These are phyloP conservation scores for Colostygia pectinataria DNA, from an alignment of 2,888 invertebrate species.

Conservation along the genomic window DNA sequence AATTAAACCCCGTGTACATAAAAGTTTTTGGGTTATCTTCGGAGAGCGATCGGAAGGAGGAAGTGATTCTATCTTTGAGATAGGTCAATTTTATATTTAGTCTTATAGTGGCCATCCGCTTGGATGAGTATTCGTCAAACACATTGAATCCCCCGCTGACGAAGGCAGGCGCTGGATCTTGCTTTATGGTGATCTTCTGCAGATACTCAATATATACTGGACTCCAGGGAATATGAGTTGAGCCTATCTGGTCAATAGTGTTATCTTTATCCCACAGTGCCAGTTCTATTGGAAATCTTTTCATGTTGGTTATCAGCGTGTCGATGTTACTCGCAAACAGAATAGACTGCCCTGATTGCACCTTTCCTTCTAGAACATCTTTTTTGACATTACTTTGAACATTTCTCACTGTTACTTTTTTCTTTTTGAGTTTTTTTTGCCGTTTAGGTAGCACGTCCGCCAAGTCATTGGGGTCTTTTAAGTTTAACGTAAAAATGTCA, in stretches of 20 bases:
- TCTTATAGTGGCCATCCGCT: conserved; percentile 56
- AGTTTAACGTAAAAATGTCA: conserved; percentile 56
- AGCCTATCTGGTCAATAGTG: conserved; percentile 49
- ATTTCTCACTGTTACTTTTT: conserved; percentile 36
- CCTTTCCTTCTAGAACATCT: conserved; percentile 35
- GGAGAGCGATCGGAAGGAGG: conserved; percentile 32
- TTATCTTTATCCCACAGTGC: conserved; percentile 50
- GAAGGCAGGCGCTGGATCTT: conserved; percentile 36
- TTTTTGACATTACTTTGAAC: conserved; percentile 17
- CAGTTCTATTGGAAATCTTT: conserved; percentile 57
- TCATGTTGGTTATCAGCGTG: conserved; percentile 54
- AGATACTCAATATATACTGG: conserved; percentile 52
- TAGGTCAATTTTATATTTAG: conserved; percentile 54
- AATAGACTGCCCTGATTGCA: conserved; percentile 47
- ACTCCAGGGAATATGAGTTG: conserved; percentile 58
- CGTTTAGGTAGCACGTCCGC: conserved; percentile 25
- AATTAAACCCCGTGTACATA: conserved; percentile 30
- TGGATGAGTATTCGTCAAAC: conserved; percentile 56
- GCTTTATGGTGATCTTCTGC: conserved; percentile 36
- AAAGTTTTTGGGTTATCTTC: conserved; percentile 31
- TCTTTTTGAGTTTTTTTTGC: conserved; percentile 41
- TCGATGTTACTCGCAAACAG: conserved; percentile 46
- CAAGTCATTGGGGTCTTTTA: conserved; percentile 51
- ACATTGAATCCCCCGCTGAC: conserved; percentile 50
- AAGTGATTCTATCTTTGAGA: conserved; percentile 42